Percentiles rank a stretch among this genome's conserved stretches.
Conservation (phyloP, 2,888 invertebrate genomes). For the Lochmaea capreae region DNA sequence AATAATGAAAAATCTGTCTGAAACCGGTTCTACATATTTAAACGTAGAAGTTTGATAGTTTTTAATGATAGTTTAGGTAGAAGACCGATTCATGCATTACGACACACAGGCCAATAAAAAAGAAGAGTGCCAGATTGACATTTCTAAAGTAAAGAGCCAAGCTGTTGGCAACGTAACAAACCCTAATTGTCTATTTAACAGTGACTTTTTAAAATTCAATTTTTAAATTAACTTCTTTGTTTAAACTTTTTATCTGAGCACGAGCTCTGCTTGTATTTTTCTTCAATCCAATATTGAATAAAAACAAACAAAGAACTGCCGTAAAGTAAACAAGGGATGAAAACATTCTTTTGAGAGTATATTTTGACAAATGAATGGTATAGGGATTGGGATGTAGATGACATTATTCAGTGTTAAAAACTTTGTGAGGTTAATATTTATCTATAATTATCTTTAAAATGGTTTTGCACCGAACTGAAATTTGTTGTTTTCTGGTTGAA, state of each 20-base stretch:
- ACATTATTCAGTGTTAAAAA: slow-evolving; percentile 1
- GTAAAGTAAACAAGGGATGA: slow-evolving; percentile 39
- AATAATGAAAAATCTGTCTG: too few relatives aligned
- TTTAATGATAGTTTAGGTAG: too few relatives aligned
- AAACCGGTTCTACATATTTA: too few relatives aligned
- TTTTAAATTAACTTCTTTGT: slow-evolving; percentile 32
- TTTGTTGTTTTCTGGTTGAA: too few relatives aligned
- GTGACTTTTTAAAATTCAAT: slow-evolving; percentile 20
- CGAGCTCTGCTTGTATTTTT: slow-evolving; percentile 36
- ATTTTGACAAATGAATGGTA: slow-evolving; percentile 36
- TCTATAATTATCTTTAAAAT: not conserved
- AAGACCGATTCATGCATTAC: too few relatives aligned
- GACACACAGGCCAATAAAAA: too few relatives aligned
- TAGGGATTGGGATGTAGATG: slow-evolving; percentile 26
- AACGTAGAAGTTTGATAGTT: too few relatives aligned
- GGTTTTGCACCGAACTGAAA: not conserved
- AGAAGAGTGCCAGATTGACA: too few relatives aligned
- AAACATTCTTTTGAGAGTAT: slow-evolving; percentile 42
- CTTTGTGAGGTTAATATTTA: not conserved
- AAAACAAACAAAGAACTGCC: slow-evolving; percentile 39
- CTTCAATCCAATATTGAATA: slow-evolving; percentile 37
- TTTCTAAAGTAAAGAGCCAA: too few relatives aligned
- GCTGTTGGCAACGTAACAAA: too few relatives aligned
- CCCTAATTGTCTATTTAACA: not conserved
- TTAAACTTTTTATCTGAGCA: slow-evolving; percentile 27